phyloP scores from a whole-genome alignment of 35 echinoderm and acorn worm species.

The Amphiura filiformis region DNA sequence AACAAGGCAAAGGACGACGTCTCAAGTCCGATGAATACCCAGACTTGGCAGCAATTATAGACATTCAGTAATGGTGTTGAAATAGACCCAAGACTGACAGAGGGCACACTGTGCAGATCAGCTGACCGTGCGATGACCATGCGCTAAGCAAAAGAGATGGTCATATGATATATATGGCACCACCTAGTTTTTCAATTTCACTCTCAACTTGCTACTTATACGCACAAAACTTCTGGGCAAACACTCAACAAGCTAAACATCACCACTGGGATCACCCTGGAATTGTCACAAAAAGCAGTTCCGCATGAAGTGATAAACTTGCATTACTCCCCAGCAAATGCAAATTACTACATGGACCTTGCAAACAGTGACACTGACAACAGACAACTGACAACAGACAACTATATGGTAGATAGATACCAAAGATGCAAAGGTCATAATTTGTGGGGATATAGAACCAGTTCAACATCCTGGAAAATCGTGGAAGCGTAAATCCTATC shows the following conservation, averaged over 20 bases:
- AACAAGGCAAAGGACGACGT: too few species aligned
- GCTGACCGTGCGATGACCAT: too few species aligned
- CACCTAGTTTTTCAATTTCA: too few species aligned
- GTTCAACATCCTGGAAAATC: not conserved
- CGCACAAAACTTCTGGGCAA: not conserved
- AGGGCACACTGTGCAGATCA: too few species aligned
- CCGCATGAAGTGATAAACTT: not conserved
- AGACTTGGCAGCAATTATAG: too few species aligned
- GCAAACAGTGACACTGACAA: not conserved
- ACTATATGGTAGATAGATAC: not conserved
- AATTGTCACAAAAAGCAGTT: not conserved
- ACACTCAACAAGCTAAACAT: not conserved
- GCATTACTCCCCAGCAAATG: not conserved
- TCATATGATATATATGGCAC: too few species aligned
- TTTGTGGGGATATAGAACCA: not conserved
- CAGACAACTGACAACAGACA: too few species aligned
- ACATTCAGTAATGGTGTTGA: too few species aligned
- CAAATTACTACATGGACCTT: not conserved
- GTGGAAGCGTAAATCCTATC: not conserved
- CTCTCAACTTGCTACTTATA: too few species aligned
- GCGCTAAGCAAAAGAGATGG: too few species aligned
- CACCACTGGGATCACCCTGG: not conserved
- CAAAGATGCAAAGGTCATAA: constrained; percentile 3
- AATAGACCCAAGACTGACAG: too few species aligned
- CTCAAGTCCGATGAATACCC: too few species aligned